Conservation (phyloP, 2,113 vertebrate genomes). For the Dolichotis patagonum region DNA sequence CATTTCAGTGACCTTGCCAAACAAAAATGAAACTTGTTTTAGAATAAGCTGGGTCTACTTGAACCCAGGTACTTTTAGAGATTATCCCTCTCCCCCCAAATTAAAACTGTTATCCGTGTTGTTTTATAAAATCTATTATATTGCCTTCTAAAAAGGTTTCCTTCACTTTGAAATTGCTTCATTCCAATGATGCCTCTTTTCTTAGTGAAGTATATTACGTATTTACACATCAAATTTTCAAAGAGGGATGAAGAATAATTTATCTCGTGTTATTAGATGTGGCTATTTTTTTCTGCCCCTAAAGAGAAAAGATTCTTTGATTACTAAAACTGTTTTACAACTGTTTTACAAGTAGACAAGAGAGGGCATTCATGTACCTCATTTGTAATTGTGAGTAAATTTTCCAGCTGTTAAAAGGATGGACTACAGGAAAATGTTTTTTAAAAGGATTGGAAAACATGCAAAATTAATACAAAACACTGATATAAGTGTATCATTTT, state of each 20-base stretch:
- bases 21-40: conserved; percentile 73
- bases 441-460: conserved; percentile 55
- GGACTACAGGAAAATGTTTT: background rate
- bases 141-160: background rate
- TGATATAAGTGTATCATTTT: conserved; percentile 63
- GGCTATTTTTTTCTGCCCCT: conserved; percentile 4
- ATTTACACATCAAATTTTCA: conserved; percentile 30
- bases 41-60: conserved; percentile 74
- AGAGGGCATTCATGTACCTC: conserved; percentile 85
- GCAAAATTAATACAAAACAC: conserved; percentile 49
- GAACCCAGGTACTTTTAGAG: conserved; percentile 67
- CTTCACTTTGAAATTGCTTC: conserved; percentile 21
- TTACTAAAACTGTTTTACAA: conserved; percentile 65
- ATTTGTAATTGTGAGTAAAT: background rate
- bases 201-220: background rate
- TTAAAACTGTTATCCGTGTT: conserved; percentile 21
- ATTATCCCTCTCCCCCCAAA: background rate
- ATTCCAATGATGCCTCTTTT: background rate
- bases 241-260: background rate
- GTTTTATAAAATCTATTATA: conserved; percentile 22
- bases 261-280: background rate
- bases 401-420: background rate
- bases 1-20: conserved; percentile 68
- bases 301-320: background rate
- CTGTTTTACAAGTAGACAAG: conserved; percentile 77